Base-by-base conservation (phyloP, 2,797 vertebrate genomes). In the Acomys russatus region DNA sequence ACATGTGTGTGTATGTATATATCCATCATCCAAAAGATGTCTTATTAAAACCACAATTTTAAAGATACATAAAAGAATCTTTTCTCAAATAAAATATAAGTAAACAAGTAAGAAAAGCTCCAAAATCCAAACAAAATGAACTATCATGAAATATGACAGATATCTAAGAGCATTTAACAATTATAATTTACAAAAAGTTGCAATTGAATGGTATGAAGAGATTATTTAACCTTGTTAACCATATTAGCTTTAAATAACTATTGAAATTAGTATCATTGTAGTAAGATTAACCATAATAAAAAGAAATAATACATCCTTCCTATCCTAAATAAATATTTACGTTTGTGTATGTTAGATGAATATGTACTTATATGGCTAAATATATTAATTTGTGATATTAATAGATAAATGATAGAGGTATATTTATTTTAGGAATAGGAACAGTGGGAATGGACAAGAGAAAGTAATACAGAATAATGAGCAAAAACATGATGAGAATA, bases 91-190 rank as follows among this genome's bases (percentile, higher is more conserved):
- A 59, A 59, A 51, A 77, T 77, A 54, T 51, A 51, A 61, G 30
- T 79, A 59, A 59, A 80, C 20, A 79, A 54, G 23, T 17, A 78
- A 77, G 74, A 51, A 77, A 77, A 77, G 2, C 30, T 59, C 30
- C 54, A 54, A 56, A 78, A 33, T 8, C 1, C 17, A 78, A 54
- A 20, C 17, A 78, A 78, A 78, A 78, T 49, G 8, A 20, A 61
- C 70, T 35, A 84, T 25, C 23, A 9, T 88, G 61, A 90, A 44
- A 68, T 79, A 88, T 71, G 22, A 59, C 7, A 30, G 6, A 0
- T 51, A 3, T 74, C 91, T 59, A 92, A 71, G 38, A 87, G 28
- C 76, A 82, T 68, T 66, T 89, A 90, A 63, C 82, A 76, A 76
- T 78, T 22, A 86, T 83, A 49, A 79, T 49, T 56, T 79, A 82